Evolutionary conservation across 1,140 invertebrate species (phyloP), one percentile per base, ranked within the genome.

Genomic region (Drosophila nikananu): DNA sequence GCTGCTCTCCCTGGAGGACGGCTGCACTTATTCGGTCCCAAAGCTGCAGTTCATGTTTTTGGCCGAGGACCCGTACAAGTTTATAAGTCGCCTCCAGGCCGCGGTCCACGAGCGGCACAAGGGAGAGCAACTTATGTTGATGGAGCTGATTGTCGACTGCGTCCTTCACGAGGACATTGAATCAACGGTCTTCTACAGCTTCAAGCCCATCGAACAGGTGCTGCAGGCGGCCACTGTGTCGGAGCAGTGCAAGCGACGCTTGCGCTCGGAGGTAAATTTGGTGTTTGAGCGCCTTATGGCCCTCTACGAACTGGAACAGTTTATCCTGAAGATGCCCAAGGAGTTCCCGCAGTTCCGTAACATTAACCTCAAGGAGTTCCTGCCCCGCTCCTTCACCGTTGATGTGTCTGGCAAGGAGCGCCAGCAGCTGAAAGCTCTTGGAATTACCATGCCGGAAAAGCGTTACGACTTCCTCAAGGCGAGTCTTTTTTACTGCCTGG

Each of bases 11-110:
- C 41, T 93, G 30, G 65, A 81, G 27, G 89, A 92, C 21, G 83
- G 84, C 5, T 75, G 55, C 37, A 80, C 32, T 3, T 92, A 92
- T 7, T 44, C 76, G 42, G 77, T 93, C 9, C 89, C 90, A 7
- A 92, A 81, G 63, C 60, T 92, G 13, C 89, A 93, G 55, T 86
- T 93, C 27, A 93, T 92, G 90, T 93, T 93, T 54, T 27, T 93
- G 9, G 92, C 92, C 19, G 92, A 93, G 63, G 78, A 92, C 66
- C 90, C 92, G 1, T 73, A 83, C 55, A 71, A 68, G 42, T 93
- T 86, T 8, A 80, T 92, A 1, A 30, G 77, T 25, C 91, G 92
- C 0, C n/a, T 93, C 21, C 59, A 83, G 41, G 55, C 80, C 0
- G 91, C 92, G 1, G 62, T 92, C 2, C 55, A 80, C 12, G 81